phyloP scores from a whole-genome alignment of 2,888 invertebrate genomes.

The Philaethria dido region DNA sequence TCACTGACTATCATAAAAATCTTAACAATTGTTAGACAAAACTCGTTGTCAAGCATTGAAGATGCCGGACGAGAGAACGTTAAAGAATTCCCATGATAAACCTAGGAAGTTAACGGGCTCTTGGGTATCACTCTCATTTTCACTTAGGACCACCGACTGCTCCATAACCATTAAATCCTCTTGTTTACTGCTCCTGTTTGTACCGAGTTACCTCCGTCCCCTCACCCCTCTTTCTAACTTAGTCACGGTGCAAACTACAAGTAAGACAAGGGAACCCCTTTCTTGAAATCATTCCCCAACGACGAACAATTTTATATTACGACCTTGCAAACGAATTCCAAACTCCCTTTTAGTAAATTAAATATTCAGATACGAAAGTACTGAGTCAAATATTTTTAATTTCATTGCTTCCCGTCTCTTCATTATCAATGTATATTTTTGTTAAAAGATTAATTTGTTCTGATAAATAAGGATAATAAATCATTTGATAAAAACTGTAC shows the following conservation, averaged over 20 bases:
- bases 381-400: conserved; percentile 53
- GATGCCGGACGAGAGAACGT: conserved; percentile 44
- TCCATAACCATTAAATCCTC: conserved; percentile 72
- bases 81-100: conserved; percentile 65
- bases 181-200: conserved; percentile 66
- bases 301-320: conserved; percentile 57
- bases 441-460: not conserved
- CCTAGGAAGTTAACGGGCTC: conserved; percentile 64
- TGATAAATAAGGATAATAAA: not conserved
- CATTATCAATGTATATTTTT: conserved; percentile 10
- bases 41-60: conserved; percentile 23
- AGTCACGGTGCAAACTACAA: conserved; percentile 67
- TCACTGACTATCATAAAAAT: conserved; percentile 4
- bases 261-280: conserved; percentile 58
- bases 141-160: conserved; percentile 72
- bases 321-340: conserved; percentile 45
- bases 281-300: conserved; percentile 52
- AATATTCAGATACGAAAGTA: conserved; percentile 58
- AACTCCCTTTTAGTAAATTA: conserved; percentile 53
- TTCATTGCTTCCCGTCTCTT: conserved; percentile 41
- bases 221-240: conserved; percentile 57
- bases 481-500: not conserved
- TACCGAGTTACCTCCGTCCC: conserved; percentile 45
- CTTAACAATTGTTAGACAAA: conserved; percentile 5
- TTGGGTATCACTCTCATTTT: conserved; percentile 74